Percentiles rank a stretch among this genome's conserved stretches.
phyloP scores from a whole-genome alignment of 2,113 vertebrate species.

The Phodopus roborovskii region DNA sequence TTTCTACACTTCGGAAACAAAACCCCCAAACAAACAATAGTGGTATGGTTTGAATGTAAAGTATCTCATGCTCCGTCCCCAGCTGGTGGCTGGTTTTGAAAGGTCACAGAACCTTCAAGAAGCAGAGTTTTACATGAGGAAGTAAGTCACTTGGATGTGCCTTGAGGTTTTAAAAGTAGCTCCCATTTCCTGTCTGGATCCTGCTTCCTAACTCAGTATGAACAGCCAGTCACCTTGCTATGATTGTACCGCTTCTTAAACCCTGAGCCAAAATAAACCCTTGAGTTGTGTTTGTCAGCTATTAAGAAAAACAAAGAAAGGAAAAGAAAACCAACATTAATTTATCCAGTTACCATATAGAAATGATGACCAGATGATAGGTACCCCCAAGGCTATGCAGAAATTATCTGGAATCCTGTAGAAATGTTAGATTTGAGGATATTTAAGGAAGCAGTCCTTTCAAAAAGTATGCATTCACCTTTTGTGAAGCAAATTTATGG shows the following conservation, averaged over 20 bases:
- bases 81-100: not conserved
- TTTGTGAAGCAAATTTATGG: not conserved
- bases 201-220: not conserved
- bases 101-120: not conserved
- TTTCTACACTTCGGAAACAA: not conserved
- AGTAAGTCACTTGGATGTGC: not conserved
- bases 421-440: not conserved
- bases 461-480: not conserved
- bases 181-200: not conserved
- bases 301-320: too few species aligned
- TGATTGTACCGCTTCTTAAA: not conserved
- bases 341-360: not conserved
- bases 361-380: not conserved
- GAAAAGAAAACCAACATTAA: not conserved
- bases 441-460: not conserved
- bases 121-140: not conserved
- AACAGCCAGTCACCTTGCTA: not conserved
- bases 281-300: not conserved
- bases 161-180: not conserved
- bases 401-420: not conserved
- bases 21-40: not conserved
- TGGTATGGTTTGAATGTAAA: not conserved
- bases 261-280: not conserved
- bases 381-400: not conserved
- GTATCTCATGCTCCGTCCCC: not conserved